Base-by-base conservation (phyloP, 2,113 vertebrate species). In the Sorex araneus region DNA sequence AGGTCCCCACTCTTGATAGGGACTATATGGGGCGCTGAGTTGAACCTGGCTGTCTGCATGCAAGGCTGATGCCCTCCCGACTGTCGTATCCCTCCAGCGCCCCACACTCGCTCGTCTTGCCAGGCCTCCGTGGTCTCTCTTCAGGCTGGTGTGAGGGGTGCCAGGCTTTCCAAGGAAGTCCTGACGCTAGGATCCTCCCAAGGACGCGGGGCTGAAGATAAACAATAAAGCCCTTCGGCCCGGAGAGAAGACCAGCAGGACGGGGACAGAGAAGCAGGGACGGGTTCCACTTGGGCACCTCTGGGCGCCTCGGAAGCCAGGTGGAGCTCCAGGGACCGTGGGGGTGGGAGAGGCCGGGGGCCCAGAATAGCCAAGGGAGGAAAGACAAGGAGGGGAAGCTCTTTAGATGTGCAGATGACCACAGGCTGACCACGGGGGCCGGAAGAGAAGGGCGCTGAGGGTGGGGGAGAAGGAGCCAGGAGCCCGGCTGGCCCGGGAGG, bases 281-380 rank as follows among this genome's bases (percentile, higher is more conserved):
- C n/a, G n/a, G n/a, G n/a, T n/a, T n/a, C n/a, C n/a, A n/a, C n/a
- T n/a, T n/a, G n/a, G n/a, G n/a, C n/a, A n/a, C n/a, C n/a, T n/a
- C n/a, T n/a, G 0, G 47, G 89, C 2, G 93, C 15, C 36, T 60
- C 54, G 66, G 87, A 88, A 95, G 84, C 77, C 77, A 89, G 97
- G 75, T n/a, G 5, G 87, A 83, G 36, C 34, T 54, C 93, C 97
- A 91, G 0, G 0, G 92, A 77, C 95, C 95, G 23, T 6, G 85
- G 84, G 96, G 91, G 83, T 66, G 0, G 13, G 82, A 91, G 92
- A 94, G 91, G 87, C 1, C 7, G 54, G 94, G 83, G 79, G 91
- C 92, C 89, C 94, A 95, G 96, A 97, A 97, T 66, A 97, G 96
- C 93, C 78, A 2, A 93, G 93, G 84, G 96, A 97, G 80, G 87